Conservation (phyloP, 1,140 invertebrate genomes). For the Drosophila orosa region DNA sequence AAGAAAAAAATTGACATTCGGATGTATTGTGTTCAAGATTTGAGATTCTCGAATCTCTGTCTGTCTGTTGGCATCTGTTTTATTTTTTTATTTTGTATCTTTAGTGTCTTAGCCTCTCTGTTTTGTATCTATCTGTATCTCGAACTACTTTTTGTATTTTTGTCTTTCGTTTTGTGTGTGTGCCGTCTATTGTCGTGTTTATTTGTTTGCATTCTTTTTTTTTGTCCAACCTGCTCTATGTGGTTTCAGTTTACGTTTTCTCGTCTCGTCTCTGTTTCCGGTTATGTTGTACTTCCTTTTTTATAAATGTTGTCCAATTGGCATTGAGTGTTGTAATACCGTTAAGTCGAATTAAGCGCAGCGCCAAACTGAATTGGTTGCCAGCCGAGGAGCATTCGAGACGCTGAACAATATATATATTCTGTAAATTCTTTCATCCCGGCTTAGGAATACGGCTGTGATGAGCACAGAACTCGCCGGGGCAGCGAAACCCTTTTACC, state of each 20-base stretch:
- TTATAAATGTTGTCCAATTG: conserved; percentile 69
- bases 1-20: conserved; percentile 78
- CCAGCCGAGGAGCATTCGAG: conserved; percentile 15
- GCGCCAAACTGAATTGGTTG: conserved; percentile 25
- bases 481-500: conserved; percentile 88
- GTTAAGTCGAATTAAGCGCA: conserved; percentile 30
- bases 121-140: conserved; percentile 33
- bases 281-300: conserved; percentile 46
- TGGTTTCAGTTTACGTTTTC: conserved; percentile 31
- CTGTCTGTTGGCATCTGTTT: conserved; percentile 27
- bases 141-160: conserved; percentile 23
- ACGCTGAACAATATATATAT: conserved; percentile 43
- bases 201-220: conserved; percentile 46
- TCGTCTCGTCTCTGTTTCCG: conserved; percentile 31
- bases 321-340: conserved; percentile 66
- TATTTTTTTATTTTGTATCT: conserved; percentile 25
- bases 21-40: conserved; percentile 21
- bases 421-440: conserved; percentile 60
- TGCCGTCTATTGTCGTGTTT: conserved; percentile 30
- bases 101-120: conserved; percentile 19
- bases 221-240: conserved; percentile 48
- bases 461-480: conserved; percentile 87
- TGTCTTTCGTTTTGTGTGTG: conserved; percentile 30
- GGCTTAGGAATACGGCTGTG: conserved; percentile 85
- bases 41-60: conserved; percentile 17